A percentile compares a stretch with the other conserved stretches of the same genome.
Conservation (phyloP, 1,140 invertebrate genomes). For the Meteorus sp. region DNA sequence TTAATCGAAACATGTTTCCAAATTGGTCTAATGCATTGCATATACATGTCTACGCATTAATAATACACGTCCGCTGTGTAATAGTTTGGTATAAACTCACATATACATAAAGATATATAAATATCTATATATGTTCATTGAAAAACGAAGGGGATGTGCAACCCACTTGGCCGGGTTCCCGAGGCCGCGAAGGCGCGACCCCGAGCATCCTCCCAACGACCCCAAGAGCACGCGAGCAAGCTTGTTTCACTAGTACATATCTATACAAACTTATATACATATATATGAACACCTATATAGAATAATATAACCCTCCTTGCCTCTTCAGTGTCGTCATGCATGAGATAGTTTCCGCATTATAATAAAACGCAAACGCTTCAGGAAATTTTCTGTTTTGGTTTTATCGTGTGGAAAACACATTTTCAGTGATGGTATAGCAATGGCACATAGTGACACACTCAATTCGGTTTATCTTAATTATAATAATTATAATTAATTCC, state of each 20-base stretch:
- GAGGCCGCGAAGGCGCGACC: constrained; percentile 24
- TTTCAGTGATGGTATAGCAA: too few species aligned
- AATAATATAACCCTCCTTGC: not conserved
- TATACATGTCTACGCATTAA: too few species aligned
- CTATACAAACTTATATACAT: too few species aligned
- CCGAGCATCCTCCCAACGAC: constrained; percentile 30
- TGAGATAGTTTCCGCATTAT: constrained; percentile 34
- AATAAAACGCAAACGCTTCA: constrained; percentile 35
- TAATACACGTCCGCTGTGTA: too few species aligned
- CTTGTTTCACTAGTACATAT: constrained; percentile 1
- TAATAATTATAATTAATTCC: not conserved
- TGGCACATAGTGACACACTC: not conserved
- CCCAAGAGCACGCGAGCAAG: constrained; percentile 23
- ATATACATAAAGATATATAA: not conserved
- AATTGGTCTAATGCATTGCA: too few species aligned
- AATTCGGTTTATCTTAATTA: not conserved
- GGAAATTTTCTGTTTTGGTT: constrained; percentile 37
- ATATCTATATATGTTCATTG: not conserved
- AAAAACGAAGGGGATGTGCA: constrained; percentile 25
- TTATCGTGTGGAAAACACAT: constrained; percentile 37
- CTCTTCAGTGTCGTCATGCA: not conserved
- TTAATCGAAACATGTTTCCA: too few species aligned
- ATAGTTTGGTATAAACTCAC: too few species aligned
- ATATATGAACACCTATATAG: too few species aligned
- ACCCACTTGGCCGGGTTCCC: constrained; percentile 48